phyloP scores from a whole-genome alignment of 1,140 invertebrate species.

The Laupala kohalensis region DNA sequence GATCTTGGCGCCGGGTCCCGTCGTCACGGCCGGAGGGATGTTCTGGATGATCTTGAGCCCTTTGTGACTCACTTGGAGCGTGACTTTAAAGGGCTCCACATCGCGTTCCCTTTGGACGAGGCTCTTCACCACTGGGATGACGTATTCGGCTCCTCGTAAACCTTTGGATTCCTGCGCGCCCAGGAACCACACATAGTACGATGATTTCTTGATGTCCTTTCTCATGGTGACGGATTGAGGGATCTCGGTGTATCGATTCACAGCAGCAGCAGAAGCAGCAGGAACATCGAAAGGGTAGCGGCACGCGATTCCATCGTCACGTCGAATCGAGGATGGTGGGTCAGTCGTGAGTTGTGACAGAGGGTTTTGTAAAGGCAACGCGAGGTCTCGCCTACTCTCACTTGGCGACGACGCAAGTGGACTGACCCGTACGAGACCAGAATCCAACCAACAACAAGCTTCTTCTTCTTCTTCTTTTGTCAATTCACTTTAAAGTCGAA shows the following conservation, averaged over 20 bases:
- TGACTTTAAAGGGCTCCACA: conserved; percentile 77
- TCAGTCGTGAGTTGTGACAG: too few species aligned
- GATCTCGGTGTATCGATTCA: background rate
- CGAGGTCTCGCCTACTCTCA: background rate
- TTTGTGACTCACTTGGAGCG: conserved; percentile 75
- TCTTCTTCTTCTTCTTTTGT: too few species aligned
- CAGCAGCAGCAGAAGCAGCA: too few species aligned
- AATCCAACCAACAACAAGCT: too few species aligned
- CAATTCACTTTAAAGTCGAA: too few species aligned
- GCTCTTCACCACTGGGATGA: conserved; percentile 68
- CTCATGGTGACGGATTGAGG: background rate
- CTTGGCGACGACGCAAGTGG: too few species aligned
- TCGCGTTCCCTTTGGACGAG: conserved; percentile 70
- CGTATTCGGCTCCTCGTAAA: conserved; percentile 64
- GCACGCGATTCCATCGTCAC: background rate
- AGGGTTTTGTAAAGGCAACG: background rate
- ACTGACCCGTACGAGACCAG: too few species aligned
- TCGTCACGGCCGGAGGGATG: conserved; percentile 24
- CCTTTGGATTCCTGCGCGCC: conserved; percentile 89
- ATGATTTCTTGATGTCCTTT: conserved; percentile 85
- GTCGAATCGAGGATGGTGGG: too few species aligned
- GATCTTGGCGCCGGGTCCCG: conserved; percentile 19
- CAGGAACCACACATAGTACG: conserved; percentile 96
- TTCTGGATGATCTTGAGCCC: conserved; percentile 86
- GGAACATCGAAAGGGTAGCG: too few species aligned